A percentile compares a stretch with the other conserved stretches of the same genome.
These are phyloP conservation scores for Aethina tumida DNA, from an alignment of 1,140 invertebrate species.

Conservation along the genomic window DNA sequence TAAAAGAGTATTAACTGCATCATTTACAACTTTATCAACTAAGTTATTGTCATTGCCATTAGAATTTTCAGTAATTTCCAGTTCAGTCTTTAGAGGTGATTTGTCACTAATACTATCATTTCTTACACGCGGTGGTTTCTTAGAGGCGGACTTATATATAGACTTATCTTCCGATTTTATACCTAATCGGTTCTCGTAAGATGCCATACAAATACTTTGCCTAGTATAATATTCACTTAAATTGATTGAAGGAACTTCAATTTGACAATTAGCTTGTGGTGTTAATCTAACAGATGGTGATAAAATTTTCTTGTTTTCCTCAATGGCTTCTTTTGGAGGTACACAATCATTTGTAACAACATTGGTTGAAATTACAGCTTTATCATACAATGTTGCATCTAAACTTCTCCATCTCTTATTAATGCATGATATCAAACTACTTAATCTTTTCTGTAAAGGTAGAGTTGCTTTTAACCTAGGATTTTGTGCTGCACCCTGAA, in stretches of 20 bases:
- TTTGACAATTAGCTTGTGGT: constrained; percentile 45
- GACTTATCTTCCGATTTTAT: constrained; percentile 34
- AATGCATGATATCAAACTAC: constrained; percentile 64
- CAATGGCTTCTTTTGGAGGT: constrained; percentile 18
- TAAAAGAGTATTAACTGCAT: constrained; percentile 30
- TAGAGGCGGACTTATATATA: too few relatives aligned
- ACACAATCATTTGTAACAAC: constrained; percentile 20
- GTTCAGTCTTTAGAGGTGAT: too few relatives aligned
- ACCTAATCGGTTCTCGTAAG: constrained; percentile 58
- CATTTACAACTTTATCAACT: constrained; percentile 23
- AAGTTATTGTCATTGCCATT: constrained; percentile 3
- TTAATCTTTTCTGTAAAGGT: constrained; percentile 64
- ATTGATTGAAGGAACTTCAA: constrained; percentile 59
- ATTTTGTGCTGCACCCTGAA: constrained; percentile 83
- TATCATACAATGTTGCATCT: constrained; percentile 23
- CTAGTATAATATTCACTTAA: constrained; percentile 55
- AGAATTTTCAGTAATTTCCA: not conserved
- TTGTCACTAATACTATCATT: constrained; percentile 14
- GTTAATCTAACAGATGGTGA: constrained; percentile 36
- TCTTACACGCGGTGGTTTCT: too few relatives aligned
- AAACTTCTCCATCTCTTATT: constrained; percentile 44
- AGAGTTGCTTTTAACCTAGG: constrained; percentile 69
- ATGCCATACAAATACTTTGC: constrained; percentile 61
- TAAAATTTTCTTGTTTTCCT: constrained; percentile 16
- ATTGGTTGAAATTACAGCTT: constrained; percentile 20